Base-by-base conservation (phyloP, 2,888 invertebrate species). In the Halictus ligatus region DNA sequence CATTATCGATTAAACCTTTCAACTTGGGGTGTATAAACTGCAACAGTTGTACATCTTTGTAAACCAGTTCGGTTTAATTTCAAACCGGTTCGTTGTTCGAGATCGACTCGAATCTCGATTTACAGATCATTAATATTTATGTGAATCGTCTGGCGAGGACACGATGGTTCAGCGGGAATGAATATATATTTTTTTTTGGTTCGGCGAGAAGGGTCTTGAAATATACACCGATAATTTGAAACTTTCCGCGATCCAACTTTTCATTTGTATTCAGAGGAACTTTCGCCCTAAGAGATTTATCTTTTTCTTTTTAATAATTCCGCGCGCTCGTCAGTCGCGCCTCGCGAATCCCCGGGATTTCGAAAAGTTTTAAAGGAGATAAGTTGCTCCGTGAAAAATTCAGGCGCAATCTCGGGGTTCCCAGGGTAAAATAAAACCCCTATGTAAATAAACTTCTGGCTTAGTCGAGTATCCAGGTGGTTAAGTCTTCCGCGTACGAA, bases 401-500 rank as follows among this genome's bases (percentile, higher is more conserved):
- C 75, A 43, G 18, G 58, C 6, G 58, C 71, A 72, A 75, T 72
- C 75, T 78, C 43, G 15, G n/a, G 29, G 25, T 60, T 78, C 48
- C 60, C 29, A n/a, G n/a, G 43, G 54, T 50, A 29, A 78, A 48
- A 78, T 69, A 71, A 74, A 75, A 79, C 21, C 72, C 21, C 46
- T 29, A 25, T 15, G 67, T 46, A 83, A 67, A 79, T 83, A 78
- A 74, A 83, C 83, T 71, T 75, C 35, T 46, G 13, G 75, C 60
- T 73, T 54, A 46, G 72, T 60, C 78, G 73, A 76, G 76, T 73
- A 73, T 71, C 46, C 71, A 50, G 29, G 29, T 54, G 80, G 64
- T 43, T 46, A 29, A 74, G 46, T 78, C 46, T 48, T 58, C n/a
- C 35, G 67, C 46, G 48, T 64, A 50, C 69, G 18, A 58, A 29